These are phyloP conservation scores for Sakesphorus luctuosus DNA, from an alignment of 2,113 vertebrate species.

Conservation along the genomic window DNA sequence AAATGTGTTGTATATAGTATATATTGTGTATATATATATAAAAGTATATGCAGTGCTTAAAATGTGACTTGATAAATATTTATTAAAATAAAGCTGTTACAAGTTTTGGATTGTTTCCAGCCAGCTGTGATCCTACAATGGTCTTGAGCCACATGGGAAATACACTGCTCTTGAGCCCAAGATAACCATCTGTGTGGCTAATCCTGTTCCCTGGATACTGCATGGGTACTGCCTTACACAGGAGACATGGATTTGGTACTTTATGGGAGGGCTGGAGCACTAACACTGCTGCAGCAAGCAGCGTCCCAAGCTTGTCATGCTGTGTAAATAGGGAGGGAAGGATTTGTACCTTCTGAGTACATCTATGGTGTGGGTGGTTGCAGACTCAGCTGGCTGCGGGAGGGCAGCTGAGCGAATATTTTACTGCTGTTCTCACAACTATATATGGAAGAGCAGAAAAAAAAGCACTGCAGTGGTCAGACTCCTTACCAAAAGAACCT, in stretches of 20 bases:
- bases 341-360: neutral
- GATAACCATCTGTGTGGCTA: neutral
- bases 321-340: neutral
- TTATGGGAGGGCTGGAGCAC: neutral
- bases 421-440: constrained; percentile 42
- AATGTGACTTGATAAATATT: neutral
- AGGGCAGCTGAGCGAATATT: neutral
- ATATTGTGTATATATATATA: no score
- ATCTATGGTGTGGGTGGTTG: neutral
- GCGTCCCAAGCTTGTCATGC: neutral
- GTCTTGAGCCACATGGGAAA: fast-evolving
- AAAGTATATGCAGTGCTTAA: neutral
- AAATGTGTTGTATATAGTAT: no score
- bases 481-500: neutral
- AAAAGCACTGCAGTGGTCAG: neutral
- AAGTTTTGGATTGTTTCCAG: neutral
- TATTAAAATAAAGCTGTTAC: neutral
- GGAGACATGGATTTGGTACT: neutral
- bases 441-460: constrained; percentile 4
- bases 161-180: neutral
- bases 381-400: neutral
- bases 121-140: neutral
- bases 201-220: neutral
- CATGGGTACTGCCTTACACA: neutral
- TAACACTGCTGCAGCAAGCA: neutral